Conservation (phyloP, 2,113 vertebrate genomes). For the Solea solea region DNA sequence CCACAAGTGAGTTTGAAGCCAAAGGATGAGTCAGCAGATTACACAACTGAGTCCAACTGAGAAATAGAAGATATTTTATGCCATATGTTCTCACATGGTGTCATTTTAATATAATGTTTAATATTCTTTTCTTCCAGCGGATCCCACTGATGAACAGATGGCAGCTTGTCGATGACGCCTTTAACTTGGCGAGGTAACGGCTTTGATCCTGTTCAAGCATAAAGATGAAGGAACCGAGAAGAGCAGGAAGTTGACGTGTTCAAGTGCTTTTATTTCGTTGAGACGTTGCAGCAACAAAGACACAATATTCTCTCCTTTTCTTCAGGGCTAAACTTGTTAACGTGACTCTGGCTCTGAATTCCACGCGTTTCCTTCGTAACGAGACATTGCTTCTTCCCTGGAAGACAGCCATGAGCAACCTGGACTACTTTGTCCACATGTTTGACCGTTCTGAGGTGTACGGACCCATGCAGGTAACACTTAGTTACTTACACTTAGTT, state of each 20-base stretch:
- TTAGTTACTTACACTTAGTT: too few species aligned
- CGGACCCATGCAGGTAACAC: constrained; percentile 84
- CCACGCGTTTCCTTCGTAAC: constrained; percentile 81
- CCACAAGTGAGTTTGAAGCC: constrained; percentile 70
- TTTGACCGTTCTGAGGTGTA: constrained; percentile 92
- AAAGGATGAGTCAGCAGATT: not conserved
- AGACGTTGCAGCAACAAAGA: too few species aligned
- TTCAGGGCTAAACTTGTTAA: constrained; percentile 79
- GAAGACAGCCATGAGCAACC: constrained; percentile 81
- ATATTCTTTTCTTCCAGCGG: too few species aligned
- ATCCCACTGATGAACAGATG: constrained; percentile 90
- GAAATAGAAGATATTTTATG: too few species aligned
- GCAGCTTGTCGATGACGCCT: constrained; percentile 90
- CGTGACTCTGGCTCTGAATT: constrained; percentile 83
- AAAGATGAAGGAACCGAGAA: too few species aligned
- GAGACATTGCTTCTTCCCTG: constrained; percentile 88
- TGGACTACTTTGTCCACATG: constrained; percentile 88
- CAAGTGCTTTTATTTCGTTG: too few species aligned
- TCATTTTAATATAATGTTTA: too few species aligned
- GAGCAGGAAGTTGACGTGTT: too few species aligned
- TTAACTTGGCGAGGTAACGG: constrained; percentile 86
- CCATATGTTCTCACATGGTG: too few species aligned
- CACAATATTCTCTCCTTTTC: not conserved
- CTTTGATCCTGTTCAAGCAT: not conserved
- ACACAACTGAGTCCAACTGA: not conserved